Evolutionary conservation across 1,140 invertebrate species (phyloP).

Genomic region (Hydropsyche tenuis): DNA sequence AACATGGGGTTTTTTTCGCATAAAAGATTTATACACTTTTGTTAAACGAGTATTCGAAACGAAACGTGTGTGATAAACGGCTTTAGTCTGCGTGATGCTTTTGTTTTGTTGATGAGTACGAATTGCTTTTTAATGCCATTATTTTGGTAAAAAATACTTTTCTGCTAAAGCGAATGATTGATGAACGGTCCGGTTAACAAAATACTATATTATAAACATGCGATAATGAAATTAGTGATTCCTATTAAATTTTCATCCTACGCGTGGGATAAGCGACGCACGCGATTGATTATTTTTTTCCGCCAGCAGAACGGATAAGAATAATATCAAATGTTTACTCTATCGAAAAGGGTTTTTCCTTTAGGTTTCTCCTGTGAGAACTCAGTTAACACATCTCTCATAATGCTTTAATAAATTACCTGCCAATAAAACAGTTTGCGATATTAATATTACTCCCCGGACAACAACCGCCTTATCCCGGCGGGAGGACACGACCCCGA

Average conservation of each 20-base stretch:
- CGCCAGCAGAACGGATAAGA: no score
- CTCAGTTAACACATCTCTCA: conserved; percentile 6
- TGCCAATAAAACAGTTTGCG: conserved; percentile 41
- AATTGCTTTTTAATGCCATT: conserved; percentile 35
- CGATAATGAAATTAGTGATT: conserved; percentile 25
- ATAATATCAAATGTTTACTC: no score
- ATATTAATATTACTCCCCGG: conserved; percentile 40
- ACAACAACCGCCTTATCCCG: conserved; percentile 33
- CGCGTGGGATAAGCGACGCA: not conserved
- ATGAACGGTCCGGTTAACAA: conserved; percentile 23
- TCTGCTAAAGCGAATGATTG: conserved; percentile 15
- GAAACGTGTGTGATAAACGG: not conserved
- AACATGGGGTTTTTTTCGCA: no score
- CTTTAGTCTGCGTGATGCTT: conserved; percentile 17
- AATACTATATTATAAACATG: conserved; percentile 24
- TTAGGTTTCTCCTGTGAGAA: not conserved
- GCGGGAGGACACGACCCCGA: conserved; percentile 27
- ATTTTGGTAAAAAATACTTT: conserved; percentile 29
- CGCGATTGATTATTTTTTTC: no score
- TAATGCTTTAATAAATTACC: conserved; percentile 39
- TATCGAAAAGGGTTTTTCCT: no score
- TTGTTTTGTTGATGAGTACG: conserved; percentile 21
- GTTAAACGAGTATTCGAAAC: not conserved
- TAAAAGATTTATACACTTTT: not conserved
- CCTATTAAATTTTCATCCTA: conserved; percentile 11